A percentile compares a stretch with the other conserved stretches of the same genome.
Conservation (phyloP, 2,113 vertebrate genomes). For the Semnornis frantzii region DNA sequence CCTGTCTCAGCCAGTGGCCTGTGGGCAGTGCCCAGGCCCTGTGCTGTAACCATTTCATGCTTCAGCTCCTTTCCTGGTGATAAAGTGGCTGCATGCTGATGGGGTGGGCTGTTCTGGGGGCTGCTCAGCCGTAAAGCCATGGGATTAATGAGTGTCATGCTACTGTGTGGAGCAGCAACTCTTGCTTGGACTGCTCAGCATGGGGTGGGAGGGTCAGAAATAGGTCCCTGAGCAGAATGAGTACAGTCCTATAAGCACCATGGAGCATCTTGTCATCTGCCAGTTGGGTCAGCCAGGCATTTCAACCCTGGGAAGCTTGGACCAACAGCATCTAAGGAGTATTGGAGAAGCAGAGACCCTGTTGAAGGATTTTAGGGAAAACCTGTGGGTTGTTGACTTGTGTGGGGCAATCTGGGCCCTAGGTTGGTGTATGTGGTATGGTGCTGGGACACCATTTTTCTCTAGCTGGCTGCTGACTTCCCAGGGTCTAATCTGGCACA, state of each 20-base stretch:
- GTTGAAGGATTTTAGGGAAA: not conserved
- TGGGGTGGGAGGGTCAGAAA: not conserved
- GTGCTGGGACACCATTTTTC: not conserved
- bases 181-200: not conserved
- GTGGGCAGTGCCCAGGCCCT: not conserved
- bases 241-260: not conserved
- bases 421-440: not conserved
- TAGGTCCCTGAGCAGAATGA: not conserved
- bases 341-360: not conserved
- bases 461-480: not conserved
- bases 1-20: accelerated
- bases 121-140: not conserved
- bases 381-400: not conserved
- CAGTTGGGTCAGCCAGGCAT: not conserved
- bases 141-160: not conserved
- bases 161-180: not conserved
- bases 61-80: not conserved
- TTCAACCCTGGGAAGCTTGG: not conserved
- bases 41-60: accelerated
- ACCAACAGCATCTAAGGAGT: not conserved
- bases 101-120: not conserved
- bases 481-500: accelerated
- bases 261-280: not conserved
- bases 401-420: not conserved
- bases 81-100: not conserved